Conservation (phyloP, 2,113 vertebrate species). For the Pomatorhinus ruficollis region DNA sequence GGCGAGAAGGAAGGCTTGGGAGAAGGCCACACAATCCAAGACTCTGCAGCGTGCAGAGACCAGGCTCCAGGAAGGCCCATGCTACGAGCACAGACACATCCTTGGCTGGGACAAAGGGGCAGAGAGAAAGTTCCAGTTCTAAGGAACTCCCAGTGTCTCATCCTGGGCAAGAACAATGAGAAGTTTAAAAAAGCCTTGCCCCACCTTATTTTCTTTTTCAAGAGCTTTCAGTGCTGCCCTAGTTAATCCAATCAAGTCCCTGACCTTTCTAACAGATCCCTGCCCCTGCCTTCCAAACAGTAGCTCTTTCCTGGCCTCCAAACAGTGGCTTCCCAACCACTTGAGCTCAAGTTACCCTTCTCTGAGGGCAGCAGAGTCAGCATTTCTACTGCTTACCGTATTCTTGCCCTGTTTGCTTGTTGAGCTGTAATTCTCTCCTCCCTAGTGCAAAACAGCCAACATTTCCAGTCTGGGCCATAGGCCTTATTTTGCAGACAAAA, state of each 20-base stretch:
- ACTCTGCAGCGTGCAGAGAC: not conserved
- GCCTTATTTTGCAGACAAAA: not conserved
- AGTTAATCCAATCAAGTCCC: conserved; percentile 3
- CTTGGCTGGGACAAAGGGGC: not conserved
- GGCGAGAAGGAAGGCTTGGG: not conserved
- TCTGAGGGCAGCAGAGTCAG: not conserved
- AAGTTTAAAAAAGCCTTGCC: not conserved
- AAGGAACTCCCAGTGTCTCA: not conserved
- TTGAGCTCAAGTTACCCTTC: not conserved
- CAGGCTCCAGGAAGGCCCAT: not conserved
- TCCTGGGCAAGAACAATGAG: not conserved
- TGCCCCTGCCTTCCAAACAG: not conserved
- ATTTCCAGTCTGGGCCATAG: not conserved
- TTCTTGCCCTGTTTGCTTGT: not conserved
- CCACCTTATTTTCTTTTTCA: not conserved
- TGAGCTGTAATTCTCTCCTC: not conserved
- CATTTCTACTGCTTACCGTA: not conserved
- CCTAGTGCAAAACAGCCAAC: not conserved
- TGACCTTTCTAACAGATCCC: not conserved
- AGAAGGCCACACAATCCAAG: not conserved
- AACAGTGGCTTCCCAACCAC: conserved; percentile 1
- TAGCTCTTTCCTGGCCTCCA: not conserved
- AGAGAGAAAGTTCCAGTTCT: not conserved
- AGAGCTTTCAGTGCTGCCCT: not conserved
- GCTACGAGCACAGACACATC: not conserved